Percentiles rank a stretch among this genome's conserved stretches.
phyloP scores from a whole-genome alignment of 2,113 vertebrate species.

The Galemys pyrenaicus region DNA sequence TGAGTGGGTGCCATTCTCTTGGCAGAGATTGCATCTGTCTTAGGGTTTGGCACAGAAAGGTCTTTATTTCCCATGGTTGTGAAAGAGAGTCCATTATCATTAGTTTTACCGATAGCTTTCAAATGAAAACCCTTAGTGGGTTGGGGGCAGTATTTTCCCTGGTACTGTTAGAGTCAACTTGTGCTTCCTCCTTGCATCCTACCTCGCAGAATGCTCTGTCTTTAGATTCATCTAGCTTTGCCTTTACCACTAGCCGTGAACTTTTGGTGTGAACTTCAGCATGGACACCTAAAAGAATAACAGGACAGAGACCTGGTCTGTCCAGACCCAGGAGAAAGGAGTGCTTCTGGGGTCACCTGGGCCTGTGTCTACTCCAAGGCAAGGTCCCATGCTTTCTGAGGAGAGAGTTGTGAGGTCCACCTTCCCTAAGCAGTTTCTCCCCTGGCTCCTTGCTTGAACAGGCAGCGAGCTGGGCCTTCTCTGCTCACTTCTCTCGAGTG shows the following conservation, averaged over 20 bases:
- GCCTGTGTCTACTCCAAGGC: background rate
- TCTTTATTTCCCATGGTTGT: background rate
- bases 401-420: background rate
- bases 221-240: background rate
- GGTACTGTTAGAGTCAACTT: background rate
- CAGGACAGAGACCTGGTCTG: background rate
- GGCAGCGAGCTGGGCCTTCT: background rate
- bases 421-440: too few species aligned
- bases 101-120: background rate
- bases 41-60: background rate
- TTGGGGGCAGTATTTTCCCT: background rate
- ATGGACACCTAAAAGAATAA: background rate
- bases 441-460: background rate
- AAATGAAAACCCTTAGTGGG: background rate
- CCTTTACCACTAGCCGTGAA: background rate
- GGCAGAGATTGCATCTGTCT: background rate
- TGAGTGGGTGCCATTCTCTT: background rate
- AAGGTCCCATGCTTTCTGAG: background rate
- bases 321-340: background rate
- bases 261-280: background rate
- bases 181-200: background rate
- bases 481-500: background rate
- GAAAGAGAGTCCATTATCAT: background rate
- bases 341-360: background rate
- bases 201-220: background rate